Evolutionary conservation across 2,888 invertebrate genomes (phyloP).

Genomic region (Elegia similella): DNA sequence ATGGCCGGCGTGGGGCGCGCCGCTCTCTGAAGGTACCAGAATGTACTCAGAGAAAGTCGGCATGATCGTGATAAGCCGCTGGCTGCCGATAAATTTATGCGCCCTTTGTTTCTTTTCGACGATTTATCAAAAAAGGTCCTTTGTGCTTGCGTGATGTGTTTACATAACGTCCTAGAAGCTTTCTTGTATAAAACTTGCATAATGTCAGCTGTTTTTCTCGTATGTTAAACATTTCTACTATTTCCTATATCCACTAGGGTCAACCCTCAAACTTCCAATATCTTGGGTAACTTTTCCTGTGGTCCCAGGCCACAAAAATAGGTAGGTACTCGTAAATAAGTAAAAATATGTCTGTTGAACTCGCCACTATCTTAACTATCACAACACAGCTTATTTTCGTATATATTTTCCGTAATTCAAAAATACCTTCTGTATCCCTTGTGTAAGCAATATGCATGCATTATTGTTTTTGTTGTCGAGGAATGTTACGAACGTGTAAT

Average conservation of each 20-base stretch:
- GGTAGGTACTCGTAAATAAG: not conserved
- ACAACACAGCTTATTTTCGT: too few relatives aligned
- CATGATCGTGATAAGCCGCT: slow-evolving; percentile 71
- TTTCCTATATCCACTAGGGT: too few relatives aligned
- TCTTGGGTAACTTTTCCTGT: too few relatives aligned
- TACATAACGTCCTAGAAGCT: slow-evolving; percentile 38
- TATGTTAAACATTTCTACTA: too few relatives aligned
- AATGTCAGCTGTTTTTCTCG: too few relatives aligned
- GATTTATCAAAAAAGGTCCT: slow-evolving; percentile 70
- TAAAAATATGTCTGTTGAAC: too few relatives aligned
- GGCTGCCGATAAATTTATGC: slow-evolving; percentile 71
- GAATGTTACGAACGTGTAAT: not conserved
- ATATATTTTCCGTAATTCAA: too few relatives aligned
- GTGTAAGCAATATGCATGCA: slow-evolving; percentile 9
- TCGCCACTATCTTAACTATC: too few relatives aligned
- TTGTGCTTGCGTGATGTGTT: slow-evolving; percentile 36
- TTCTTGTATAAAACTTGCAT: slow-evolving; percentile 1
- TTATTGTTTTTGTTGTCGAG: not conserved
- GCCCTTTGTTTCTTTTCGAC: slow-evolving; percentile 76
- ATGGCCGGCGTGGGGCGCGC: not conserved
- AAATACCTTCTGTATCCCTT: too few relatives aligned
- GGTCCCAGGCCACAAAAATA: not conserved
- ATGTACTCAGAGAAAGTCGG: slow-evolving; percentile 69
- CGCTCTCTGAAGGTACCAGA: not conserved
- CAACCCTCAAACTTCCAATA: too few relatives aligned